A percentile compares a stretch with the other conserved stretches of the same genome.
Evolutionary conservation across 2,888 invertebrate genomes (phyloP).

Genomic region (Unio pictorum): DNA sequence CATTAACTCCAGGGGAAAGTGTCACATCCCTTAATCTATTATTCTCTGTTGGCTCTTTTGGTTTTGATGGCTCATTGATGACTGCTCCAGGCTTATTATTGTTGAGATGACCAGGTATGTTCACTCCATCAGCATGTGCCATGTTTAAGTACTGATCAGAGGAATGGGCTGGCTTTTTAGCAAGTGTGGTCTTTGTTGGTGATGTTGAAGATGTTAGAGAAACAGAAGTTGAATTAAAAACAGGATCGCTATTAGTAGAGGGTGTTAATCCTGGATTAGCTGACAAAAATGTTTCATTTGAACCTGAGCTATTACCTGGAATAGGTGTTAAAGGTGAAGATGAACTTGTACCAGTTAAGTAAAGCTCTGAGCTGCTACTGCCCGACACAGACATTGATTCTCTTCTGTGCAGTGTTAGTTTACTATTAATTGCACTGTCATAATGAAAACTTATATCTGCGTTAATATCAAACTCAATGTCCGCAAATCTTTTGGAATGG

Average conservation of each 20-base stretch:
- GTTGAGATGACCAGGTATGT: too few relatives aligned
- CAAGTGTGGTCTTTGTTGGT: slow-evolving; percentile 4
- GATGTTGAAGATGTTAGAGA: slow-evolving; percentile 8
- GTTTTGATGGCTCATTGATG: too few relatives aligned
- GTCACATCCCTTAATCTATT: too few relatives aligned
- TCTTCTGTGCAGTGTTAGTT: not conserved
- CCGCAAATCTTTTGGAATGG: not conserved
- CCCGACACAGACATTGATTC: not conserved
- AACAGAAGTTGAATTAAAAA: not conserved
- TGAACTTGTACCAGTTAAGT: not conserved
- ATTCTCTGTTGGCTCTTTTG: too few relatives aligned
- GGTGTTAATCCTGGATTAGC: not conserved
- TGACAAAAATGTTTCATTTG: not conserved
- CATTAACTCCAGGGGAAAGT: too few relatives aligned
- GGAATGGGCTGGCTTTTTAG: too few relatives aligned
- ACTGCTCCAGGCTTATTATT: too few relatives aligned
- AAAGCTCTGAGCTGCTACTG: not conserved
- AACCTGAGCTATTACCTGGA: not conserved
- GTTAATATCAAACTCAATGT: not conserved
- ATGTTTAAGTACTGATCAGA: too few relatives aligned
- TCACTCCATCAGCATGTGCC: too few relatives aligned
- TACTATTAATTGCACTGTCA: not conserved
- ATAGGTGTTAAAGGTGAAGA: not conserved
- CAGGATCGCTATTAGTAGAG: not conserved
- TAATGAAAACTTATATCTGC: not conserved